These are phyloP conservation scores for Pomacea maculata DNA, from an alignment of 1,140 invertebrate genomes.

Conservation along the genomic window DNA sequence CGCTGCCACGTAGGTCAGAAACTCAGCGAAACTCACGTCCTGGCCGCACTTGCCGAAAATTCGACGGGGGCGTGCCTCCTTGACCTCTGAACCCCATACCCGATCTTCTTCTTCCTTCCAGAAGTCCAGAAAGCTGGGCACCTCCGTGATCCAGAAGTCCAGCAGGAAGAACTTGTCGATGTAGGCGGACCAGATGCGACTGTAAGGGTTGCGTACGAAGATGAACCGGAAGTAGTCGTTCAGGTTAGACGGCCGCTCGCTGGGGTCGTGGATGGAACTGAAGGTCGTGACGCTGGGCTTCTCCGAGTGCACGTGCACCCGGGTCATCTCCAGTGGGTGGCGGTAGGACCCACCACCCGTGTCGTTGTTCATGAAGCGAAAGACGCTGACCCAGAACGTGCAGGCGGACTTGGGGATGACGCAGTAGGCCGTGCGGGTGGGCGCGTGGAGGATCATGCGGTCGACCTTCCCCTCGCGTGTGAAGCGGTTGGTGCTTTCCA, in stretches of 20 bases:
- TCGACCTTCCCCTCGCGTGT: not conserved
- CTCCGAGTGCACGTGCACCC: not conserved
- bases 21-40: conserved; percentile 42
- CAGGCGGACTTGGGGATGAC: conserved; percentile 27
- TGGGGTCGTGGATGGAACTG: not conserved
- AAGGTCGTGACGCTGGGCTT: not conserved
- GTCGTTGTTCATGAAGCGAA: conserved; percentile 17
- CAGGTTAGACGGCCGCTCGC: not conserved
- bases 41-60: conserved; percentile 27
- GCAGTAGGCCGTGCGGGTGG: conserved; percentile 23
- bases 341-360: not conserved
- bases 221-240: conserved; percentile 25
- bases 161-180: conserved; percentile 41
- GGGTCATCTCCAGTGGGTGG: conserved; percentile 17
- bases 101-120: not conserved
- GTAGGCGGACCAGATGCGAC: conserved; percentile 38
- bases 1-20: conserved; percentile 22
- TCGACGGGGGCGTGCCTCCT: not conserved
- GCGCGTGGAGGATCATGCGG: not conserved
- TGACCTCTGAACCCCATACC: not conserved
- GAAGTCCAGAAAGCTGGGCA: conserved; percentile 11
- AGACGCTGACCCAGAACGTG: conserved; percentile 29
- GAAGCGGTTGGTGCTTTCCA: not conserved
- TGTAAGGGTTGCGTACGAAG: conserved; percentile 39
- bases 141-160: conserved; percentile 27